These are phyloP conservation scores for Panthera tigris DNA, from an alignment of 2,113 vertebrate species.

Conservation along the genomic window DNA sequence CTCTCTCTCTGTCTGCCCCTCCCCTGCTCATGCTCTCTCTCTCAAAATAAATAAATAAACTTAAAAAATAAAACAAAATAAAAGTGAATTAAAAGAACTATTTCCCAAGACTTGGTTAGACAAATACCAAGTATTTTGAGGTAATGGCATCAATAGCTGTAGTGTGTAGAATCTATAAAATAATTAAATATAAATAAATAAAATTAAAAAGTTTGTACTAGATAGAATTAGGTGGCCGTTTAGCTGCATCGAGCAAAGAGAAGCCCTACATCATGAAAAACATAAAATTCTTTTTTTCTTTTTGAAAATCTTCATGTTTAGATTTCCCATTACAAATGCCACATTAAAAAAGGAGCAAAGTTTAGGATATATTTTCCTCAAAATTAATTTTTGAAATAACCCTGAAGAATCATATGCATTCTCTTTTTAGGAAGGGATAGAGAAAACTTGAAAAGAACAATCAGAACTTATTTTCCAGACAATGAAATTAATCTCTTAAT, in stretches of 20 bases:
- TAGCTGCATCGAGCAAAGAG: background rate
- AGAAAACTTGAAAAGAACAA: background rate
- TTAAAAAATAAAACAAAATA: no score
- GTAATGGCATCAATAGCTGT: no score
- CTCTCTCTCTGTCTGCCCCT: no score
- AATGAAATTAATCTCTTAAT: slow-evolving; percentile 12
- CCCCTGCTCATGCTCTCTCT: no score
- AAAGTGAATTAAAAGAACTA: background rate
- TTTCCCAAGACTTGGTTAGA: background rate
- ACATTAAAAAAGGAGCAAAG: background rate
- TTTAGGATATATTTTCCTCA: background rate
- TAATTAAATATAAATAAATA: no score
- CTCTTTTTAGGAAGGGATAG: background rate
- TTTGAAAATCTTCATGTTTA: background rate
- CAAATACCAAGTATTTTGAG: background rate
- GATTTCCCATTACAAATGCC: background rate
- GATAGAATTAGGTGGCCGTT: background rate
- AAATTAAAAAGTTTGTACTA: background rate
- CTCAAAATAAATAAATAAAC: no score
- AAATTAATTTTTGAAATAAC: background rate
- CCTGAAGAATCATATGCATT: background rate
- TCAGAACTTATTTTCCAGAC: background rate
- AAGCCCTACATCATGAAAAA: background rate
- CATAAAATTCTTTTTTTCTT: background rate
- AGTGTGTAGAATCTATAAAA: background rate